Conservation (phyloP, 92 coral and sea anemone genomes). For the Blastomussa wellsi region DNA sequence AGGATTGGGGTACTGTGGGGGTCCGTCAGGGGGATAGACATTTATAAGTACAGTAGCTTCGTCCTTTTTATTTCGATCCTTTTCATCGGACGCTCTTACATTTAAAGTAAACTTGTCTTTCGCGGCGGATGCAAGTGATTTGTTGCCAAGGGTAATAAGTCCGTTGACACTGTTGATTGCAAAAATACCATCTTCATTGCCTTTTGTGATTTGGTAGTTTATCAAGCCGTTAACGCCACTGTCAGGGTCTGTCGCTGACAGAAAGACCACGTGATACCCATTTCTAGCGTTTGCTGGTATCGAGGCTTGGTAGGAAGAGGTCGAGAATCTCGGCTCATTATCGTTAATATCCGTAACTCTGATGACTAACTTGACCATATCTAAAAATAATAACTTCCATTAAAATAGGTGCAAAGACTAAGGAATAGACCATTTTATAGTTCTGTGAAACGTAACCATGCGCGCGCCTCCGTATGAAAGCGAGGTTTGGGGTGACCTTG, state of each 20-base stretch:
- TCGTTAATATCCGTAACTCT: constrained; percentile 85
- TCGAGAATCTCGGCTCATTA: constrained; percentile 76
- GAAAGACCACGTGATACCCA: constrained; percentile 64
- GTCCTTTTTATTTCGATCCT: constrained; percentile 46
- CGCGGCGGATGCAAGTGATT: constrained; percentile 39
- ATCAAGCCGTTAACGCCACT: constrained; percentile 57
- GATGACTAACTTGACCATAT: constrained; percentile 71
- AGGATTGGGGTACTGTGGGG: constrained; percentile 64
- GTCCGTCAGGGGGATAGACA: constrained; percentile 55
- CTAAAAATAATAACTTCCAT: constrained; percentile 46
- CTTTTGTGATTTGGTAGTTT: constrained; percentile 54
- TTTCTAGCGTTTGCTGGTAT: constrained; percentile 59
- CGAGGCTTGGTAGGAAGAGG: constrained; percentile 53
- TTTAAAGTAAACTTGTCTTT: constrained; percentile 42
- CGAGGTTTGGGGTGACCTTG: no score
- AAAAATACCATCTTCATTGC: constrained; percentile 69
- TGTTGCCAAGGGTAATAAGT: constrained; percentile 56
- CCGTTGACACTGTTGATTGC: constrained; percentile 68
- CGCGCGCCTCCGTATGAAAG: no score
- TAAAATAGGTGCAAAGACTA: no score
- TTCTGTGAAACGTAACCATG: no score
- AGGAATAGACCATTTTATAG: no score
- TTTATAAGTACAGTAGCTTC: constrained; percentile 50
- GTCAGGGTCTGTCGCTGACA: constrained; percentile 81
- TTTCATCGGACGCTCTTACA: constrained; percentile 59